A percentile compares a stretch with the other conserved stretches of the same genome.
Conservation (phyloP, 35 echinoderm and acorn worm genomes). For the Heliocidaris tuberculata region DNA sequence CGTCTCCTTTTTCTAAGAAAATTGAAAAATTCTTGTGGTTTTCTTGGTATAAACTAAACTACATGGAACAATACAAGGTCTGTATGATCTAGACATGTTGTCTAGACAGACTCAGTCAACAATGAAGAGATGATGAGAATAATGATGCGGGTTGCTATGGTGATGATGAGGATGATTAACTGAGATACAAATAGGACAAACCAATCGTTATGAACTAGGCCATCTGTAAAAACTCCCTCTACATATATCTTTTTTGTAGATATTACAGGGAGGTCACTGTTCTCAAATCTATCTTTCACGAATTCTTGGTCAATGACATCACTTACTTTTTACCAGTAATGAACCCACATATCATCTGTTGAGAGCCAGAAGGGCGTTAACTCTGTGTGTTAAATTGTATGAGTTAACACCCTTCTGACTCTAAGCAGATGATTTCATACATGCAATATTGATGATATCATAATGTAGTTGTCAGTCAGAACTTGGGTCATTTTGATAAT, state of each 20-base stretch:
- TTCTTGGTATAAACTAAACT: not conserved
- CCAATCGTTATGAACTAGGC: not conserved
- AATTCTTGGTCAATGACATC: slow-evolving; percentile 2
- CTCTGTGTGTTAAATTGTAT: no score
- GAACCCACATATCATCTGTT: no score
- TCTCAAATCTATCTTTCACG: not conserved
- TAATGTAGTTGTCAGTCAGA: not conserved
- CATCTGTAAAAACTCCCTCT: not conserved
- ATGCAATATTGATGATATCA: not conserved
- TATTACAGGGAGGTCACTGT: not conserved
- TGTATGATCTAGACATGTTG: not conserved
- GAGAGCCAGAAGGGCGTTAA: no score
- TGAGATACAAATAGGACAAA: not conserved
- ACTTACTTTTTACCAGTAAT: no score
- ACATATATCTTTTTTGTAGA: not conserved
- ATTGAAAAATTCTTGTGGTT: not conserved
- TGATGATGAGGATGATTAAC: not conserved
- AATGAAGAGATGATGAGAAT: not conserved
- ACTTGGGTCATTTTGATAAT: not conserved
- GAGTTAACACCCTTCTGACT: no score
- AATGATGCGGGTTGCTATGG: not conserved
- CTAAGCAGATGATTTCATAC: not conserved
- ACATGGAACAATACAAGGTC: not conserved
- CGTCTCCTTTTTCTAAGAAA: no score
- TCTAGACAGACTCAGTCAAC: not conserved